A percentile compares a stretch with the other conserved stretches of the same genome.
phyloP scores from a whole-genome alignment of 1,140 invertebrate genomes.

The Drosophila parabipectinata region DNA sequence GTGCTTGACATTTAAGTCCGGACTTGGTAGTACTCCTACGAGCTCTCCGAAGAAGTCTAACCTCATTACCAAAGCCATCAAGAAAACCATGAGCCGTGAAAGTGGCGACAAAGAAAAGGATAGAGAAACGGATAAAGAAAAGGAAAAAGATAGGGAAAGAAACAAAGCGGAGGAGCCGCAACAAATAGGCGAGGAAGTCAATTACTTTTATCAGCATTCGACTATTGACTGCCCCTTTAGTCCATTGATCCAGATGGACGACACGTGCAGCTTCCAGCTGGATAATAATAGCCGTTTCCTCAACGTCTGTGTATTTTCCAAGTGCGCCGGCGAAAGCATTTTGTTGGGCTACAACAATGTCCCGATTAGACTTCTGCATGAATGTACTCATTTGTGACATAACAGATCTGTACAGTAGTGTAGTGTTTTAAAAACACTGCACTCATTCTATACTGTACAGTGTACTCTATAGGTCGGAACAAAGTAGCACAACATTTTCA shows the following conservation, averaged over 20 bases:
- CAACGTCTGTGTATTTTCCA: constrained; percentile 92
- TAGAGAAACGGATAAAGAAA: constrained; percentile 29
- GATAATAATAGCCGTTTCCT: constrained; percentile 90
- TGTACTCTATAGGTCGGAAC: too few relatives aligned
- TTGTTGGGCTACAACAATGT: constrained; percentile 92
- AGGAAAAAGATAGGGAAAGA: constrained; percentile 25
- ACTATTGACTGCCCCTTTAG: constrained; percentile 86
- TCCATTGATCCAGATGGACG: constrained; percentile 87
- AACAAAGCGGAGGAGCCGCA: constrained; percentile 10
- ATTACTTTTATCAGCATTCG: constrained; percentile 80
- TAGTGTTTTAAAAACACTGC: too few relatives aligned
- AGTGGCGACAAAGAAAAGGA: constrained; percentile 48
- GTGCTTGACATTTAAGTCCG: constrained; percentile 37
- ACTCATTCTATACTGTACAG: too few relatives aligned
- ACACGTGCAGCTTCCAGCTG: constrained; percentile 89
- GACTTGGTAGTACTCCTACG: constrained; percentile 65
- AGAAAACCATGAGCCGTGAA: constrained; percentile 74
- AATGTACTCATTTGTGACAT: too few relatives aligned
- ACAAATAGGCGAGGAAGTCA: constrained; percentile 50
- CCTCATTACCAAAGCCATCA: constrained; percentile 73
- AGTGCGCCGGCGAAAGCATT: constrained; percentile 86
- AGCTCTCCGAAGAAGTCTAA: constrained; percentile 81
- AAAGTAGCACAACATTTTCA: too few relatives aligned
- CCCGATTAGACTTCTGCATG: too few relatives aligned
- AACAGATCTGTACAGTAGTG: too few relatives aligned